Evolutionary conservation across 2,113 vertebrate genomes (phyloP).

Genomic region (Bubo blakistoni): DNA sequence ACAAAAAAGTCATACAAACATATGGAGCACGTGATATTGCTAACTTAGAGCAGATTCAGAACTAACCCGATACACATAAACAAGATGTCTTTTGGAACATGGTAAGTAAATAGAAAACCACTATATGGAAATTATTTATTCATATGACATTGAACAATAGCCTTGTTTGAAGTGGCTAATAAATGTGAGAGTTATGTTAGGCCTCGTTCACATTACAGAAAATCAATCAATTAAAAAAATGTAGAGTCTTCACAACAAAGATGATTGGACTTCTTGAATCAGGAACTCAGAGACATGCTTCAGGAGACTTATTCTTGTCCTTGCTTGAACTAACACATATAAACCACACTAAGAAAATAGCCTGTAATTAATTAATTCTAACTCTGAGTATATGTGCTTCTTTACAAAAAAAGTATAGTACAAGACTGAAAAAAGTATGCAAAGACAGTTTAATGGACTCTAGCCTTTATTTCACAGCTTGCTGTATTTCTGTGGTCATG

Average conservation of each 20-base stretch:
- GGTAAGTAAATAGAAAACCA: neutral
- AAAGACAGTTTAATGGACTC: neutral
- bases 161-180: neutral
- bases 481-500: neutral
- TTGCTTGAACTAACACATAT: neutral
- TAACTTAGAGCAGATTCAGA: conserved; percentile 18
- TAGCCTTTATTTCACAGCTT: neutral
- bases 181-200: neutral
- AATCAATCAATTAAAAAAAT: neutral
- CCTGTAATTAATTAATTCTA: neutral
- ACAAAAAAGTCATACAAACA: neutral
- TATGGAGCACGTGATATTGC: neutral
- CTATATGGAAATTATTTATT: neutral
- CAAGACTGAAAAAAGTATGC: neutral
- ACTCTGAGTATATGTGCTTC: neutral
- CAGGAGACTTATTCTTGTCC: neutral
- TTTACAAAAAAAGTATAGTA: neutral
- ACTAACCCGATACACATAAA: neutral
- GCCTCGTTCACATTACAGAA: neutral
- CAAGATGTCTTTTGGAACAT: neutral
- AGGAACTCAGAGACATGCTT: neutral
- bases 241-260: neutral
- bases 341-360: neutral
- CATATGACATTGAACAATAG: neutral
- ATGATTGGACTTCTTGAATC: neutral